Base-by-base conservation (phyloP, 2,797 vertebrate species). In the Acridotheres tristis region DNA sequence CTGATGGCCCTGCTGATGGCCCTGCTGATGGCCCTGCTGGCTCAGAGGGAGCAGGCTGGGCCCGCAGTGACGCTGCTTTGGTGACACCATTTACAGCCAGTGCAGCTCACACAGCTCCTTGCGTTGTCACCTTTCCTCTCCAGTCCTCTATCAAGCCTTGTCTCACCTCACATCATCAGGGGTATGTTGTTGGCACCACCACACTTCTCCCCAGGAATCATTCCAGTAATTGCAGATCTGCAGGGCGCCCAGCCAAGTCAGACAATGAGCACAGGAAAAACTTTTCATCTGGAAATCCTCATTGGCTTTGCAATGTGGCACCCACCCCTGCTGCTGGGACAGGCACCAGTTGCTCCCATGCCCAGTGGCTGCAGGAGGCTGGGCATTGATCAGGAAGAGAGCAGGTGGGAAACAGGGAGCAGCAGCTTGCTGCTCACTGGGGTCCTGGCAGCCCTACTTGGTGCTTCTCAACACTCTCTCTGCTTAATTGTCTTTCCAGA, bases 401-500 rank as follows among this genome's bases (percentile, higher is more conserved):
- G 92, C 90, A 94, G 92, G 95, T 80, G 92, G 87, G 75, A 71
- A 42, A 63, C 59, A 25, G 43, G 51, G 62, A 95, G 94, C 80
- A 91, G 88, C 95, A 96, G 95, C 91, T 94, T 94, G 94, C 88
- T 79, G 84, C 94, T 85, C 5, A 1, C 83, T 72, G 87, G 92
- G 79, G 55, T 91, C 85, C 93, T 94, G 93, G 96, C 95, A 97
- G 88, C 74, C 19, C 74, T 0, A 5, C 72, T 89, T 12, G 0
- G 42, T 2, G 3, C 68, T 90, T 81, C 85, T 93, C 93, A 91
- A 69, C 2, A 5, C 53, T 93, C 63, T 73, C 61, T 77, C 79
- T 84, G 86, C 83, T 76, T 97, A 93, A 54, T 97, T 96, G 94
- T 83, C 96, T 94, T 93, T 93, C 58, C 80, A 92, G 76, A 96